Evolutionary conservation across 2,113 vertebrate species (phyloP).

Genomic region (Brienomyrus longianalis): DNA sequence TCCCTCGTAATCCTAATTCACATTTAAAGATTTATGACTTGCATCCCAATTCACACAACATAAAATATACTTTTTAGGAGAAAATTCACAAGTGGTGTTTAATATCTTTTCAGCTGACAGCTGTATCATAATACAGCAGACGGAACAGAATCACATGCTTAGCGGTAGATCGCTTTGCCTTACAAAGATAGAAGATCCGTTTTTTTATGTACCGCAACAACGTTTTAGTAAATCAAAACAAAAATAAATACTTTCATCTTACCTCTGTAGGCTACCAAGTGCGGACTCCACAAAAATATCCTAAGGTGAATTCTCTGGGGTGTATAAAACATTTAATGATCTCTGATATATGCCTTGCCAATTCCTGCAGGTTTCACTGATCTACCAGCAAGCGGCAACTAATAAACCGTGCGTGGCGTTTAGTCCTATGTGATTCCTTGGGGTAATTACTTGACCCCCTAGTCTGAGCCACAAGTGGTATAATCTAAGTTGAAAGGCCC

Average conservation of each 20-base stretch:
- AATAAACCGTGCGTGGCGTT: neutral
- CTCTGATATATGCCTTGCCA: neutral
- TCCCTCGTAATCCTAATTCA: neutral
- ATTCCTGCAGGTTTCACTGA: neutral
- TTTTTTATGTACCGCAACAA: neutral
- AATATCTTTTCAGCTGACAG: neutral
- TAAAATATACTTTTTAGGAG: neutral
- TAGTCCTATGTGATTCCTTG: neutral
- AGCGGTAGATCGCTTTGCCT: neutral
- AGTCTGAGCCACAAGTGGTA: constrained; percentile 8
- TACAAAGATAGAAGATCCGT: neutral
- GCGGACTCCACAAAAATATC: constrained; percentile 12
- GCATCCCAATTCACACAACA: neutral
- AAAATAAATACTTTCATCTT: neutral
- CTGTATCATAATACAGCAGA: neutral
- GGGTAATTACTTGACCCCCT: neutral
- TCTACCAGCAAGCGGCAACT: neutral
- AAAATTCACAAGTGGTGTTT: neutral
- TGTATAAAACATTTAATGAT: constrained; percentile 16
- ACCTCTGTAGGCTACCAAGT: constrained; percentile 6
- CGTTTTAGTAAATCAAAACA: neutral
- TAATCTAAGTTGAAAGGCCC: neutral
- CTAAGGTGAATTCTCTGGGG: neutral
- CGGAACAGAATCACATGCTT: neutral
- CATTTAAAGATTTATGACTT: neutral